phyloP scores from a whole-genome alignment of 2,797 vertebrate species.

The Taenioides sp. region DNA sequence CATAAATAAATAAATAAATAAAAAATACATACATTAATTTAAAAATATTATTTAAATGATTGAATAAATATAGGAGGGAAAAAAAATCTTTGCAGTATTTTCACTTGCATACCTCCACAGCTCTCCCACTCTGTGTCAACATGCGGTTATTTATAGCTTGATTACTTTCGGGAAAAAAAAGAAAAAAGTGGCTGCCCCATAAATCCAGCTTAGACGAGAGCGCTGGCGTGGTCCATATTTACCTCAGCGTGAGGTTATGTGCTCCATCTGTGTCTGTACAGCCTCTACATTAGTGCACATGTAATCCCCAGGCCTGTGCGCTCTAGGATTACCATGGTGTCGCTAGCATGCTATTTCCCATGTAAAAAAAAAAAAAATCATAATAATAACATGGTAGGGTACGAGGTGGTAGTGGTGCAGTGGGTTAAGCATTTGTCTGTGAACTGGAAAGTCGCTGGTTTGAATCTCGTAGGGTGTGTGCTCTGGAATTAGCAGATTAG shows the following conservation, averaged over 20 bases:
- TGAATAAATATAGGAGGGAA: no score
- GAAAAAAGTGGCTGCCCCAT: not conserved
- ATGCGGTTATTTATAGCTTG: constrained; percentile 11
- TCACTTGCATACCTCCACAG: not conserved
- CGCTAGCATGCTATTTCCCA: not conserved
- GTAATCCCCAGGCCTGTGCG: constrained; percentile 9
- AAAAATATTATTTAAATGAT: no score
- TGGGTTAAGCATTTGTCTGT: not conserved
- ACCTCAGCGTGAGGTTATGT: not conserved
- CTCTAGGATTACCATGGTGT: not conserved
- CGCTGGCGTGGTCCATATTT: not conserved
- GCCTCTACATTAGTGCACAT: not conserved
- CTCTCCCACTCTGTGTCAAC: not conserved
- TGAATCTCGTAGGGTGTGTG: not conserved
- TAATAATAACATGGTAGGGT: not conserved
- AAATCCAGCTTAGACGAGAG: not conserved
- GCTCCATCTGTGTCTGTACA: constrained; percentile 10
- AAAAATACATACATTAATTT: no score
- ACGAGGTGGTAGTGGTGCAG: not conserved
- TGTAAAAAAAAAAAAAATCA: not conserved
- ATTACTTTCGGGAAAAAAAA: constrained; percentile 6
- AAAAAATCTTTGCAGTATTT: not conserved
- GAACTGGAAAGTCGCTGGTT: not conserved
- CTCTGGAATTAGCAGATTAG: not conserved
- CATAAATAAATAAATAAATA: no score